Evolutionary conservation across 2,888 invertebrate genomes (phyloP), one percentile per base, ranked within the genome.

Genomic region (Ferrisia virgata): DNA sequence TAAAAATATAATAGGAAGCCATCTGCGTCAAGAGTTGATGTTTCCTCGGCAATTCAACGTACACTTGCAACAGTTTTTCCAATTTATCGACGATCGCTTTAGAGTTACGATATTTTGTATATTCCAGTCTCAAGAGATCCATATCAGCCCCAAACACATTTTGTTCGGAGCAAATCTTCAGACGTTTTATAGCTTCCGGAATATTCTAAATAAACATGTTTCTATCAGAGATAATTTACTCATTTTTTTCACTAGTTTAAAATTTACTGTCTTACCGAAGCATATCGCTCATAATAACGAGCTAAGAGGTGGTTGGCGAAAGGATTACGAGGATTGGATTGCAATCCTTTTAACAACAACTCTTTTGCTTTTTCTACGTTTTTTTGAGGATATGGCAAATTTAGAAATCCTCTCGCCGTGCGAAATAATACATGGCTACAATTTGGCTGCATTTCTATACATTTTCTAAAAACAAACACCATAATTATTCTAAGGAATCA

Each of bases 251-350:
- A n/a, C n/a, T 9, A 9, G 8, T 1, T 9, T 8, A 22, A 53
- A 53, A 53, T 53, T 9, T 9, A 2, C 8, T 22, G 9, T 3
- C 72, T 33, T 82, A 83, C 83, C 0, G 28, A 28, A 22, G n/a
- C 76, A 43, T 33, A 33, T 31, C 83, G 5, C 22, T 83, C 83
- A 47, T 76, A 83, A n/a, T 72, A 83, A 11, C 15, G 25, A 3
- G 83, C 83, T 28, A 83, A 28, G 4, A 83, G 72, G 18, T 83
- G 83, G 47, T 83, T 83, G 0, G 43, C 83, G n/a, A 72, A 83
- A 2, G 64, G 43, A 40, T 69, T 72, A 0, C 39, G 28, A 9
- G 83, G 47, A 11, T 69, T 36, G 0, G 25, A 8, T n/a, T 83
- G 8, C 9, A 83, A 31, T 0, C 72, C 76, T 31, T 76, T 43